phyloP scores from a whole-genome alignment of 2,797 vertebrate species.

The Hylomyscus alleni region DNA sequence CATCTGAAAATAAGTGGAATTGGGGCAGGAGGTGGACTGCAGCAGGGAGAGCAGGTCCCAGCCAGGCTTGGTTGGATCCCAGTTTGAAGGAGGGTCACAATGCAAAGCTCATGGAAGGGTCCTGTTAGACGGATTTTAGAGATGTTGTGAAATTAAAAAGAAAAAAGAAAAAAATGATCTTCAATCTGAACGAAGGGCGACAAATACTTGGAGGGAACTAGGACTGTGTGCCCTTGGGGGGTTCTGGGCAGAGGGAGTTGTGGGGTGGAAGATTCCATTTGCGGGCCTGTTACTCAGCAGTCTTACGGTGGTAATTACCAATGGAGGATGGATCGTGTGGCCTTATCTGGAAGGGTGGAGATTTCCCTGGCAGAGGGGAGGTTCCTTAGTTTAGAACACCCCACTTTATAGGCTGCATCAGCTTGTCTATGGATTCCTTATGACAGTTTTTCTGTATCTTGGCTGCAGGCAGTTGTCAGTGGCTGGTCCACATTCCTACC shows the following conservation, averaged over 20 bases:
- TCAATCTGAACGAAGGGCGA: neutral
- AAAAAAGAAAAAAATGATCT: neutral
- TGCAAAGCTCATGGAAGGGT: neutral
- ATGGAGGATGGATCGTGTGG: neutral
- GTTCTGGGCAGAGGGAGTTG: neutral
- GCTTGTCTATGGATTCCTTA: neutral
- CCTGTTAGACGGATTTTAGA: neutral
- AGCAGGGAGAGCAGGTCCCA: neutral
- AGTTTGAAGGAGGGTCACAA: no score
- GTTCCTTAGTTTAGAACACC: neutral
- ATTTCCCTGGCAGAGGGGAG: no score
- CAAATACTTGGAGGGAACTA: neutral
- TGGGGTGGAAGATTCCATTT: neutral
- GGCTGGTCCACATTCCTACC: neutral
- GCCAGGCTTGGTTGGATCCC: fast-evolving
- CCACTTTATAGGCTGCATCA: neutral
- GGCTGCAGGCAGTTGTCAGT: neutral
- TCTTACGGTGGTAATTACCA: neutral
- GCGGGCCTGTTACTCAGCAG: neutral
- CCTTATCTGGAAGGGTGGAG: neutral
- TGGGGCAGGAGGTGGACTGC: neutral
- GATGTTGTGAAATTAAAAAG: neutral
- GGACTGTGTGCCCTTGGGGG: no score
- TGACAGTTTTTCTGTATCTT: neutral
- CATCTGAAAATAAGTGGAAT: neutral